Base-by-base conservation (phyloP, 2,113 vertebrate genomes). In the Albula glossodonta region DNA sequence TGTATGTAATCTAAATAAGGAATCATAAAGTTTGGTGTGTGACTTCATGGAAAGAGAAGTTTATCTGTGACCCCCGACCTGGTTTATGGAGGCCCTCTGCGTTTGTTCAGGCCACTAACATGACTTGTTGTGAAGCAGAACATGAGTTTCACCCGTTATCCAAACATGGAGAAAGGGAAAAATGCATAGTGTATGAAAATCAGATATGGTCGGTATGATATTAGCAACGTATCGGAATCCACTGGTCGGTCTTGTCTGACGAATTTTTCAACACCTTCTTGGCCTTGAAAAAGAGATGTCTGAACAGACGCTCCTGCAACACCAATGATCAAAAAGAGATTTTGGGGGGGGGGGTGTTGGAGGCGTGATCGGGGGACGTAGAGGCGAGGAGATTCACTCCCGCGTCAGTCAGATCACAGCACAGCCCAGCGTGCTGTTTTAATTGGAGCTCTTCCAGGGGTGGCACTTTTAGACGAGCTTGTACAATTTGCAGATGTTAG, bases 401-500 rank as follows among this genome's bases (percentile, higher is more conserved):
- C 9, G 70, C 31, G 22, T 74, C 70, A 31, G 31, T 74, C 57
- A 70, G 6, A 17, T 19, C 77, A 74, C 63, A 82, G 87, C 82
- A 81, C 11, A 17, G 56, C 53, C 66, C 70, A 66, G 66, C 60
- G 57, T 87, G 92, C 90, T 92, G 93, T 93, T 93, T 89, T 87
- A 89, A 87, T 94, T 96, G 94, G 95, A 94, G 7, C 7, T 56
- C 22, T 84, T 90, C 94, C 93, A 94, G 93, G 93, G 87, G 86
- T 63, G 85, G 82, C 70, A 93, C 91, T 94, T 93, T 91, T 84
- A 84, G 88, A 90, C 74, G 88, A 89, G 92, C 90, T 94, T 94
- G 93, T 95, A 96, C 95, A 96, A 96, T 96, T 96, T 95, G 96
- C 96, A 96, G 96, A 97, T 96, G 96, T 97, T 95, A 93, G 92